Evolutionary conservation across 2,888 invertebrate species (phyloP).

Genomic region (Zootermopsis nevadensis): DNA sequence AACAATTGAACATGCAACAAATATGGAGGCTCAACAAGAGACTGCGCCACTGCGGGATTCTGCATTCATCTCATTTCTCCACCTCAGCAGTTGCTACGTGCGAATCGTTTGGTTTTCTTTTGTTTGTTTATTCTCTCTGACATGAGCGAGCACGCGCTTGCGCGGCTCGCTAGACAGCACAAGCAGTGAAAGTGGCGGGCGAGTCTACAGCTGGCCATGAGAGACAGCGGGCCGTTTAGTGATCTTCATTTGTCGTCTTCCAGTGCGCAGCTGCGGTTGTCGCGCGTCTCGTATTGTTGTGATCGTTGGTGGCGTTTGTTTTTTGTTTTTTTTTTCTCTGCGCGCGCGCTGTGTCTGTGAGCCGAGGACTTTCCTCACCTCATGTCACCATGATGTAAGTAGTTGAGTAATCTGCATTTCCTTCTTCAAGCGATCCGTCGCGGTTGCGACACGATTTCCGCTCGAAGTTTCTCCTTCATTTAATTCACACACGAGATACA

Average conservation of each 20-base stretch:
- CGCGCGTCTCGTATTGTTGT: background rate
- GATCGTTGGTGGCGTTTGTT: background rate
- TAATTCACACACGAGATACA: too few species aligned
- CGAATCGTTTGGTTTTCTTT: background rate
- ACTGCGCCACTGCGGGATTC: too few species aligned
- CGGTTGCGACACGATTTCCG: too few species aligned
- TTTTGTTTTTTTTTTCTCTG: background rate
- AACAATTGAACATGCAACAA: too few species aligned
- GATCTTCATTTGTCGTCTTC: background rate
- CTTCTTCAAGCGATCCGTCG: too few species aligned
- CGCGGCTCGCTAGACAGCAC: background rate
- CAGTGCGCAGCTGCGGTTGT: background rate
- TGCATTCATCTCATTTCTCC: background rate
- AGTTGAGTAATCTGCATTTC: background rate
- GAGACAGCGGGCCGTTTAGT: constrained; percentile 9
- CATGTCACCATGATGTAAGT: background rate
- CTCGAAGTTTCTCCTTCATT: too few species aligned
- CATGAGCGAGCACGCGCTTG: background rate
- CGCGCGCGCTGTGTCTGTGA: background rate
- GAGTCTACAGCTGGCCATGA: background rate
- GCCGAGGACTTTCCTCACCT: background rate
- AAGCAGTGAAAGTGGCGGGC: background rate
- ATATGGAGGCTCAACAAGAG: too few species aligned
- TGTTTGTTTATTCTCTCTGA: background rate
- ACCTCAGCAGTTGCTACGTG: constrained; percentile 2